Evolutionary conservation across 1,140 invertebrate species (phyloP), one percentile per base, ranked within the genome.

Genomic region (Drosophila kikkawai): DNA sequence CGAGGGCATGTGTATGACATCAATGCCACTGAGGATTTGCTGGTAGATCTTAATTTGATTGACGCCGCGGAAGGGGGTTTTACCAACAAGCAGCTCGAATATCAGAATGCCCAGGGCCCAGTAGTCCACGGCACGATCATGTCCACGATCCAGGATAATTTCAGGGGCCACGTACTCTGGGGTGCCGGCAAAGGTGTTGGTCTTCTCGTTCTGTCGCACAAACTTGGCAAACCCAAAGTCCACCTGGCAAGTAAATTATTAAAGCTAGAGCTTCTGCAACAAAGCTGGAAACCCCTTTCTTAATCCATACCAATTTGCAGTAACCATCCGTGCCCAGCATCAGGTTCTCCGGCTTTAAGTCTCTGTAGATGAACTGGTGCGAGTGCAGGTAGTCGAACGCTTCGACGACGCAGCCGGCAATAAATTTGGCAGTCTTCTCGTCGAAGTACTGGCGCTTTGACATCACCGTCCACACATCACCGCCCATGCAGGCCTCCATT

Each of bases 211-310:
- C 3, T 94, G 92, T 4, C 95, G 94, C 45, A 99, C 94, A 75
- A 96, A 95, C 93, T 99, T 99, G 9, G 98, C 98, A 93, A 99
- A 99, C n/a, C 98, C 98, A 94, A 99, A 99, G 93, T 99, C 99
- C 29, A 99, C 98, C 96, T 97, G 92, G 8, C 8, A 39, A 6
- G 13, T 85, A 92, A 80, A 88, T 12, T 2, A 45, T 12, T 3
- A 32, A 5, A 15, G 32, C 9, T 34, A 9, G 8, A 34, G 32
- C 32, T 34, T 11, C 19, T 12, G 13, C 17, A 47, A 12, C 13
- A 7, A 11, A 48, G 32, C 32, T 34, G 15, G 39, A 1, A n/a
- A 42, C 60, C 55, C 17, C 0, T 7, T 9, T 17, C 26, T 5
- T 6, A 6, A 4, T 2, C 26, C 81, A 57, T 93, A 98, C 97